Percentiles rank a stretch among this genome's conserved stretches.
phyloP scores from a whole-genome alignment of 2,797 vertebrate species.

The Esox lucius region DNA sequence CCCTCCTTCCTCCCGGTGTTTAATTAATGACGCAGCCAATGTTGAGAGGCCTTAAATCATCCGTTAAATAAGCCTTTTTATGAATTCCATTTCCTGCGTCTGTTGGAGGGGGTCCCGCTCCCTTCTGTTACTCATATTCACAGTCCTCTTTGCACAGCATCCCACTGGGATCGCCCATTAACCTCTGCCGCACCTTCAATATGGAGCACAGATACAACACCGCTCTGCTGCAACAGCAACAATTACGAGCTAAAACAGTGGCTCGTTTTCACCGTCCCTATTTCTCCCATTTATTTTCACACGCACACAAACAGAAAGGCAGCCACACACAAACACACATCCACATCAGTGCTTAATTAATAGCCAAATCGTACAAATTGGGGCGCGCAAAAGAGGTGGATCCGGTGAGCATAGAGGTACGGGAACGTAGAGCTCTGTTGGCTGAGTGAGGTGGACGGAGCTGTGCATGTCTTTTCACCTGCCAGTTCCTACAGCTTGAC shows the following conservation, averaged over 20 bases:
- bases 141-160: background rate
- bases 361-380: too few relatives aligned
- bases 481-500: too few relatives aligned
- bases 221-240: too few relatives aligned
- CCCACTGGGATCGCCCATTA: slow-evolving; percentile 10
- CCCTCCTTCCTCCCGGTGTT: background rate
- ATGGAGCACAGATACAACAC: too few relatives aligned
- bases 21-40: background rate
- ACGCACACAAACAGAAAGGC: slow-evolving; percentile 3
- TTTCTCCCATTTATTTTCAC: background rate
- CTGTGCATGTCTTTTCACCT: too few relatives aligned
- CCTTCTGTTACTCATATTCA: background rate
- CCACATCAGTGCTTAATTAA: too few relatives aligned
- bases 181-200: background rate
- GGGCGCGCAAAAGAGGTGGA: too few relatives aligned
- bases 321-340: slow-evolving; percentile 5
- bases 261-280: too few relatives aligned
- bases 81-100: slow-evolving; percentile 12
- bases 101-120: background rate
- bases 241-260: too few relatives aligned
- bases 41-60: background rate
- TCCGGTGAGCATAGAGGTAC: too few relatives aligned
- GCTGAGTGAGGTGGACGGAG: too few relatives aligned
- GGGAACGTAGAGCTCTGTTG: too few relatives aligned
- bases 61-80: slow-evolving; percentile 1